Conservation (phyloP, 2,888 invertebrate genomes). For the Drosophila eohydei region DNA sequence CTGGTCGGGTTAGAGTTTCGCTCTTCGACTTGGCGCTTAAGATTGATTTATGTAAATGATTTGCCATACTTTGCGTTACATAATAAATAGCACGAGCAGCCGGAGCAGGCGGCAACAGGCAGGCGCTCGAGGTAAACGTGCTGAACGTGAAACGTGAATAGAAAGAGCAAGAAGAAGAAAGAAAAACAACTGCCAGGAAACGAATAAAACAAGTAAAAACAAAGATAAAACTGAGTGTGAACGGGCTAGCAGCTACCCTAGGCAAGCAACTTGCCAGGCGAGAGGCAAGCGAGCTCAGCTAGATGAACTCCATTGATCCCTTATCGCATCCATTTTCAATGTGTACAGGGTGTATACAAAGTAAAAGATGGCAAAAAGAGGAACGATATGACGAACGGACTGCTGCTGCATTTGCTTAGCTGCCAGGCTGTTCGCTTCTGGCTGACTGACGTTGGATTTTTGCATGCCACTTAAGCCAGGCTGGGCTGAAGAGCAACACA, state of each 20-base stretch:
- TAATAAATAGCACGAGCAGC: slow-evolving; percentile 67
- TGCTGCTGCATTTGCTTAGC: slow-evolving; percentile 52
- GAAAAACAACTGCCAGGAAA: slow-evolving; percentile 45
- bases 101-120: slow-evolving; percentile 14
- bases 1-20: slow-evolving; percentile 27
- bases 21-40: slow-evolving; percentile 42
- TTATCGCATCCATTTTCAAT: neutral
- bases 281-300: neutral
- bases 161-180: neutral
- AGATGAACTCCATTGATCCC: neutral
- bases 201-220: slow-evolving; percentile 51
- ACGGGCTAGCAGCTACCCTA: neutral
- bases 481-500: slow-evolving; percentile 3
- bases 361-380: slow-evolving; percentile 35
- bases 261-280: neutral
- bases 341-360: neutral
- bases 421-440: slow-evolving; percentile 20
- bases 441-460: slow-evolving; percentile 63
- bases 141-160: slow-evolving; percentile 18
- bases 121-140: slow-evolving; percentile 28
- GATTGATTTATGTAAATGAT: slow-evolving; percentile 80
- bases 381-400: slow-evolving; percentile 40
- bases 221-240: neutral
- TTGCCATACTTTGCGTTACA: slow-evolving; percentile 75
- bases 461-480: slow-evolving; percentile 71